Conservation (phyloP, 2,888 invertebrate species). For the Plebejus argus region DNA sequence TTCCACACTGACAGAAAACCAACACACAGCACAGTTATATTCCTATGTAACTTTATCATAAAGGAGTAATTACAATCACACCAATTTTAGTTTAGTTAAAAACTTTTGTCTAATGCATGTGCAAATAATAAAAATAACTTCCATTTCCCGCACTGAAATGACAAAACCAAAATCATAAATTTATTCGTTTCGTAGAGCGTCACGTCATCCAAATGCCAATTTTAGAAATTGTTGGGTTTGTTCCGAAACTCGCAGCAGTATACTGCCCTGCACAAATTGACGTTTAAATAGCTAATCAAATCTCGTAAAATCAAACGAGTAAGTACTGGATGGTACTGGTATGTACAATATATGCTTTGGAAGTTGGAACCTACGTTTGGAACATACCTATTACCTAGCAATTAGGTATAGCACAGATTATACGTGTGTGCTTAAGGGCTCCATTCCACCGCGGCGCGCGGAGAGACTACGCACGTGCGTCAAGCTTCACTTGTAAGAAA, state of each 20-base stretch:
- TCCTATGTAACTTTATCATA: constrained; percentile 49
- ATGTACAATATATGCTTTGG: too few relatives aligned
- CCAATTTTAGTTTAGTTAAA: constrained; percentile 39
- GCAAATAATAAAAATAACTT: constrained; percentile 23
- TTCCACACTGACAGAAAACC: constrained; percentile 51
- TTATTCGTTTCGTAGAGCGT: constrained; percentile 50
- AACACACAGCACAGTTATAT: constrained; percentile 48
- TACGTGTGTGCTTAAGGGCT: too few relatives aligned
- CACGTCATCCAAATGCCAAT: constrained; percentile 58
- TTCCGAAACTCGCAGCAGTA: not conserved
- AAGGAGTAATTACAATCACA: constrained; percentile 37
- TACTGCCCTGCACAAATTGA: not conserved
- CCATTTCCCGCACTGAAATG: constrained; percentile 51
- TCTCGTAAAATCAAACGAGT: not conserved
- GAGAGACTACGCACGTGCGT: too few relatives aligned
- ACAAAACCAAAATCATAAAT: constrained; percentile 58
- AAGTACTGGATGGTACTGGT: too few relatives aligned
- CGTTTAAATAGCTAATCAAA: not conserved
- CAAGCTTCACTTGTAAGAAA: too few relatives aligned
- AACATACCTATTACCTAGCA: too few relatives aligned
- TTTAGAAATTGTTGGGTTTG: constrained; percentile 17
- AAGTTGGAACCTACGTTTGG: too few relatives aligned
- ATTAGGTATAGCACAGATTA: too few relatives aligned
- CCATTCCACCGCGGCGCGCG: too few relatives aligned
- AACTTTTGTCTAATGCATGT: constrained; percentile 1